Conservation (phyloP, 2,888 invertebrate species). For the Drosophila conformis region DNA sequence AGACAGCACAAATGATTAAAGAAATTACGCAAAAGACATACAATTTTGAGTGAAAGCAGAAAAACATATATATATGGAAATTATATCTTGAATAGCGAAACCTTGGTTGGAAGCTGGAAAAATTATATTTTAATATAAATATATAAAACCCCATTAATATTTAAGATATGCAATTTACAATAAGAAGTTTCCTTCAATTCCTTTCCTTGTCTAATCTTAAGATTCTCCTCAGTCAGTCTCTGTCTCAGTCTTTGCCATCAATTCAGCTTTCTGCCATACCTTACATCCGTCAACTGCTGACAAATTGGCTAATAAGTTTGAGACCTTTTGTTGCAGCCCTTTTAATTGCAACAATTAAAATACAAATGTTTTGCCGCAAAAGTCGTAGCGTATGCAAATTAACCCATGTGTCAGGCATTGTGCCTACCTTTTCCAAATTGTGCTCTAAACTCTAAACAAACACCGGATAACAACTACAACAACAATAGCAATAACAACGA, state of each 20-base stretch:
- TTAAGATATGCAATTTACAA: neutral
- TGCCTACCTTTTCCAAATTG: slow-evolving; percentile 52
- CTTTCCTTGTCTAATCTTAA: neutral
- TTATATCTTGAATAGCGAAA: neutral
- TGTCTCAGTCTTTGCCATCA: neutral
- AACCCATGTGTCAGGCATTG: slow-evolving; percentile 56
- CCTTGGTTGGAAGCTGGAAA: neutral
- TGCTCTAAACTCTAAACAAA: slow-evolving; percentile 61
- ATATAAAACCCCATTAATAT: neutral
- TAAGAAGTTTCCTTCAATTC: neutral
- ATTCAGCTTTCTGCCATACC: slow-evolving; percentile 6
- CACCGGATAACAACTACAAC: slow-evolving; percentile 61
- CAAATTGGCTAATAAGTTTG: slow-evolving; percentile 46
- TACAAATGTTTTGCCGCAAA: slow-evolving; percentile 71
- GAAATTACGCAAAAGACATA: neutral
- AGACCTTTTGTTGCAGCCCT: slow-evolving; percentile 26
- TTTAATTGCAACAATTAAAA: slow-evolving; percentile 77
- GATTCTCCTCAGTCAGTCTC: neutral
- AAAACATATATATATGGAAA: neutral
- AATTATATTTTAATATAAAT: neutral
- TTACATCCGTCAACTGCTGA: slow-evolving; percentile 37
- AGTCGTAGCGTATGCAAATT: slow-evolving; percentile 70
- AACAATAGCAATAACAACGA: slow-evolving; percentile 40
- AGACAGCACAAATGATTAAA: neutral
- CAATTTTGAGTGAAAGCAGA: neutral